Evolutionary conservation across 2,113 vertebrate species (phyloP).

Genomic region (Arothron firmamentum): DNA sequence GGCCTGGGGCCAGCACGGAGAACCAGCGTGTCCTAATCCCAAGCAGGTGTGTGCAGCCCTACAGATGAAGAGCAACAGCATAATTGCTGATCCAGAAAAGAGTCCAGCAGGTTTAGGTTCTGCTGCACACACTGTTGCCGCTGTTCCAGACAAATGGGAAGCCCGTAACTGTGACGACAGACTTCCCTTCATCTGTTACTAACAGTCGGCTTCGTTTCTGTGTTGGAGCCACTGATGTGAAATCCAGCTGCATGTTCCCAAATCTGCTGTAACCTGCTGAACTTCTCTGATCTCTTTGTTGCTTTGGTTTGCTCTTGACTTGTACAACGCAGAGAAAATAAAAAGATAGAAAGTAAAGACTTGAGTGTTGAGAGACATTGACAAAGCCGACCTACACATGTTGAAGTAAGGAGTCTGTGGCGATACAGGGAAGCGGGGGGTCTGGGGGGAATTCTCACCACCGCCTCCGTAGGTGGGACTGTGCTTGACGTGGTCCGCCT

Average conservation of each 20-base stretch:
- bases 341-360: not conserved
- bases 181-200: conserved; percentile 40
- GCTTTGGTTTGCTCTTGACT: not conserved
- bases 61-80: not conserved
- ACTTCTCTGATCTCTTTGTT: too few relatives aligned
- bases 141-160: conserved; percentile 10
- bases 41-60: conserved; percentile 22
- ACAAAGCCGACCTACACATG: conserved; percentile 66
- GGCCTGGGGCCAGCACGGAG: conserved; percentile 18
- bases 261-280: too few relatives aligned
- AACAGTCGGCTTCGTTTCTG: not conserved
- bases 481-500: conserved; percentile 72
- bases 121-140: not conserved
- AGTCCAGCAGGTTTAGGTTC: too few relatives aligned
- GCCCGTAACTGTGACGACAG: conserved; percentile 27
- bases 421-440: conserved; percentile 67
- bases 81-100: too few relatives aligned
- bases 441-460: conserved; percentile 80
- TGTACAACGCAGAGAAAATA: not conserved
- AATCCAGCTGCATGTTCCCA: not conserved
- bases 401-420: conserved; percentile 75
- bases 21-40: not conserved
- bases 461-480: conserved; percentile 75
- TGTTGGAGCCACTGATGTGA: not conserved
- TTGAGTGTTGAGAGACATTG: not conserved